Conservation (phyloP, 2,888 invertebrate species). For the Cantharis lateralis region DNA sequence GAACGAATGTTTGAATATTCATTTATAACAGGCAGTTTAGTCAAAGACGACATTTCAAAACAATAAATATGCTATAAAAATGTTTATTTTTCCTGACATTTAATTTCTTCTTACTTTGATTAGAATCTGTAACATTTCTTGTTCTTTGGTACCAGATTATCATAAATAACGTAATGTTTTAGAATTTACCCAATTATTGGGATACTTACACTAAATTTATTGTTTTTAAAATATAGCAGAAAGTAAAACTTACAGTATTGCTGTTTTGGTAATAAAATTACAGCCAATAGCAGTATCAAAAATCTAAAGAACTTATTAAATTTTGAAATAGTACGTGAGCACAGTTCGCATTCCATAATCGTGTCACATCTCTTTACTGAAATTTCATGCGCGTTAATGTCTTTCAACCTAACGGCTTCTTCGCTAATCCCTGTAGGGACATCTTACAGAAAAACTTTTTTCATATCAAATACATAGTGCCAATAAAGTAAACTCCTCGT, state of each 20-base stretch:
- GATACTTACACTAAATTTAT: background rate
- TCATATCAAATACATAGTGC: background rate
- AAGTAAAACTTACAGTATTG: background rate
- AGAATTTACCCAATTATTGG: no score
- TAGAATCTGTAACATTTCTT: no score
- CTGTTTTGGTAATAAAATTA: background rate
- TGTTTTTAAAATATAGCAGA: background rate
- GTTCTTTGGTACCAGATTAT: no score
- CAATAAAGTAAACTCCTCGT: background rate
- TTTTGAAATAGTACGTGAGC: background rate
- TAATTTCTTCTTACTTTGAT: background rate
- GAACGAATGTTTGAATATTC: background rate
- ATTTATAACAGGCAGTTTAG: background rate
- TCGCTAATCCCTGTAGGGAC: background rate
- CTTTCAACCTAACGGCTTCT: background rate
- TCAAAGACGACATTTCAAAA: background rate
- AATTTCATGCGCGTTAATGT: background rate
- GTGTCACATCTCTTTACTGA: background rate
- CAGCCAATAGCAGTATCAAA: background rate
- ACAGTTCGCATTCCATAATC: background rate
- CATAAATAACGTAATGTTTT: no score
- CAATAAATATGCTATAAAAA: background rate
- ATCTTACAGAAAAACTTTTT: background rate
- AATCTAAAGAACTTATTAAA: background rate
- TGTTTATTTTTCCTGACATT: background rate